Conservation (phyloP, 2,113 vertebrate genomes). For the Catharus minimus region DNA sequence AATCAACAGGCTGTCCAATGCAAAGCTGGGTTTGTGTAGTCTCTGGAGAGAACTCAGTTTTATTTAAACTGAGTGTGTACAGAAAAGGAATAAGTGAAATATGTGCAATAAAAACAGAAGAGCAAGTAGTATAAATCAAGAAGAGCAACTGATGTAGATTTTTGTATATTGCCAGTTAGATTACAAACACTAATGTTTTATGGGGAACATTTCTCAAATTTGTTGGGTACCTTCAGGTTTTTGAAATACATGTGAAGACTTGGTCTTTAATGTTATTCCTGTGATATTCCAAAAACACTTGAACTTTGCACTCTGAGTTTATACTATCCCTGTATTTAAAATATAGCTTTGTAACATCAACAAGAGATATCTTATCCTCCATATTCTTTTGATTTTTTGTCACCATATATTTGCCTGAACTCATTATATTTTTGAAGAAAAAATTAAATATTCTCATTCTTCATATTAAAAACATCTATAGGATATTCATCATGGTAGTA, state of each 20-base stretch:
- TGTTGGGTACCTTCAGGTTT: neutral
- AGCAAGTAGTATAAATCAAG: neutral
- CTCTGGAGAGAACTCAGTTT: slow-evolving; percentile 42
- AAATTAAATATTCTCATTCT: neutral
- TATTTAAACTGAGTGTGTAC: slow-evolving; percentile 50
- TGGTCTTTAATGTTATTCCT: neutral
- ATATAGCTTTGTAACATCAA: neutral
- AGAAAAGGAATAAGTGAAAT: slow-evolving; percentile 52
- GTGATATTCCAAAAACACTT: neutral
- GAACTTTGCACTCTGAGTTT: slow-evolving; percentile 31
- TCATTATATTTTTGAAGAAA: neutral
- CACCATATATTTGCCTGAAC: neutral
- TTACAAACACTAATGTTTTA: slow-evolving; percentile 15
- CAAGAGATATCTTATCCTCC: neutral
- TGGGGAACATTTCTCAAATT: neutral
- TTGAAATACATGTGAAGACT: neutral
- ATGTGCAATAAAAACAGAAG: slow-evolving; percentile 32
- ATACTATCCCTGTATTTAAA: neutral
- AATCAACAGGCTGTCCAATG: slow-evolving; percentile 67
- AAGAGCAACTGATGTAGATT: neutral
- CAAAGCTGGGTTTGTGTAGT: slow-evolving; percentile 23
- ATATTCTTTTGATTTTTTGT: neutral
- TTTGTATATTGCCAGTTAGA: slow-evolving; percentile 1
- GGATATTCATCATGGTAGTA: neutral
- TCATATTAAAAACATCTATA: neutral